A percentile compares a stretch with the other conserved stretches of the same genome.
phyloP scores from a whole-genome alignment of 2,113 vertebrate species.

The Asarcornis scutulata region DNA sequence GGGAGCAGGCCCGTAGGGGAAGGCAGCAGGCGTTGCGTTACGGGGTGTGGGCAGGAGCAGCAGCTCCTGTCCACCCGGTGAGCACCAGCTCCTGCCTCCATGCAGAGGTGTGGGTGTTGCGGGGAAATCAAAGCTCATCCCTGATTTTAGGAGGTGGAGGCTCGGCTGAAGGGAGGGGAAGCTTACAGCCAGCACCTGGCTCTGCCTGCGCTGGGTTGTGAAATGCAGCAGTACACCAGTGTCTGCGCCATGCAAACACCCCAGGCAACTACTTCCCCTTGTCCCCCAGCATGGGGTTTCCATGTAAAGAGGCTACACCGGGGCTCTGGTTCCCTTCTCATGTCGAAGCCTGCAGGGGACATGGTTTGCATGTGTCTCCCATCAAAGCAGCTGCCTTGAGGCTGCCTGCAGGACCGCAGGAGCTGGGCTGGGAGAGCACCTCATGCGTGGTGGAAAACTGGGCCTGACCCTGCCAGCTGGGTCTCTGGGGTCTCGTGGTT shows the following conservation, averaged over 20 bases:
- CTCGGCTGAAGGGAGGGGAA: constrained; percentile 42
- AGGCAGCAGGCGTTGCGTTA: background rate
- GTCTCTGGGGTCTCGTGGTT: background rate
- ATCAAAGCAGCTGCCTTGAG: background rate
- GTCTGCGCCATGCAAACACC: constrained; percentile 13
- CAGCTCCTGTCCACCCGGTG: background rate
- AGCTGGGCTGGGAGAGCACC: background rate
- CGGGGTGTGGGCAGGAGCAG: background rate
- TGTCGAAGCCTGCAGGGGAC: background rate
- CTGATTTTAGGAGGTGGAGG: constrained; percentile 40
- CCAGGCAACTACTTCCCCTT: constrained; percentile 7
- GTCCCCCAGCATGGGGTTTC: background rate
- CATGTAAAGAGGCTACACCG: background rate
- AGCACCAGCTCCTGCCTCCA: background rate
- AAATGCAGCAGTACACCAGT: constrained; percentile 14
- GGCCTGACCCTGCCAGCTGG: background rate
- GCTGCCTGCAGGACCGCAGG: background rate
- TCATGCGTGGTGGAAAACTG: background rate
- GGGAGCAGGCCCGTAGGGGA: background rate
- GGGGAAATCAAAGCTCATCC: constrained; percentile 29
- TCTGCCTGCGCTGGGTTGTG: constrained; percentile 20
- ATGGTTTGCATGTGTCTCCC: constrained; percentile 17
- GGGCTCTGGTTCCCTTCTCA: background rate
- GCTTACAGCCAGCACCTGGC: constrained; percentile 41
- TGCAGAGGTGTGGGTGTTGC: background rate